Percentiles rank a stretch among this genome's conserved stretches.
phyloP scores from a whole-genome alignment of 1,140 invertebrate genomes.

The Zophobas atratus region DNA sequence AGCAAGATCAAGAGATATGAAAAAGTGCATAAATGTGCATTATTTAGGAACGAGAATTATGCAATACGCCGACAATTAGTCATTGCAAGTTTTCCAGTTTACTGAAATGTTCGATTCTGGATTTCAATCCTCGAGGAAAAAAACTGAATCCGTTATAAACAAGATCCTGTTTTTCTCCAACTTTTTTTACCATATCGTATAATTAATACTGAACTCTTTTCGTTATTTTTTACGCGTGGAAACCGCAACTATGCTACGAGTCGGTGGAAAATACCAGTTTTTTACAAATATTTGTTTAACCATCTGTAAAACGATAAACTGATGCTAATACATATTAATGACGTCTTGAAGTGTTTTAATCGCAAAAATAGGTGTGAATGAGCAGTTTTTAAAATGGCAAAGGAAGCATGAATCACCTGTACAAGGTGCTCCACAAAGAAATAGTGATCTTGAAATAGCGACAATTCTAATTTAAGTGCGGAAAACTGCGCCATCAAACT shows the following conservation, averaged over 20 bases:
- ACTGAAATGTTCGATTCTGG: background rate
- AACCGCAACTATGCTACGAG: background rate
- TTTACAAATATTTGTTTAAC: conserved; percentile 16
- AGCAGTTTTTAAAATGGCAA: background rate
- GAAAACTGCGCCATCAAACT: no score
- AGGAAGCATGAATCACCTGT: background rate
- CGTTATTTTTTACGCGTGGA: background rate
- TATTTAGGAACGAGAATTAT: conserved; percentile 53
- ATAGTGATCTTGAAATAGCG: background rate
- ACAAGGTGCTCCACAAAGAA: background rate
- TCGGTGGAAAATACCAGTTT: background rate
- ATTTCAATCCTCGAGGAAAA: background rate
- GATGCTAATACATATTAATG: conserved; percentile 2
- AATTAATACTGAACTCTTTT: conserved; percentile 3
- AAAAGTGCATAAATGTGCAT: conserved; percentile 54
- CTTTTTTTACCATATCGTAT: background rate
- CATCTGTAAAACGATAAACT: conserved; percentile 25
- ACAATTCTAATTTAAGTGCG: no score
- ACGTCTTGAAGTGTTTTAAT: background rate
- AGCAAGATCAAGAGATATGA: conserved; percentile 52
- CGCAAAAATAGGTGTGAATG: conserved; percentile 2
- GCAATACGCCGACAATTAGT: conserved; percentile 46
- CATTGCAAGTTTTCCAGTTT: conserved; percentile 21
- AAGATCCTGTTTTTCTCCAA: conserved; percentile 1
- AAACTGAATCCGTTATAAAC: conserved; percentile 11